A percentile compares a stretch with the other conserved stretches of the same genome.
phyloP scores from a whole-genome alignment of 2,113 vertebrate species.

The Nothoprocta perdicaria region DNA sequence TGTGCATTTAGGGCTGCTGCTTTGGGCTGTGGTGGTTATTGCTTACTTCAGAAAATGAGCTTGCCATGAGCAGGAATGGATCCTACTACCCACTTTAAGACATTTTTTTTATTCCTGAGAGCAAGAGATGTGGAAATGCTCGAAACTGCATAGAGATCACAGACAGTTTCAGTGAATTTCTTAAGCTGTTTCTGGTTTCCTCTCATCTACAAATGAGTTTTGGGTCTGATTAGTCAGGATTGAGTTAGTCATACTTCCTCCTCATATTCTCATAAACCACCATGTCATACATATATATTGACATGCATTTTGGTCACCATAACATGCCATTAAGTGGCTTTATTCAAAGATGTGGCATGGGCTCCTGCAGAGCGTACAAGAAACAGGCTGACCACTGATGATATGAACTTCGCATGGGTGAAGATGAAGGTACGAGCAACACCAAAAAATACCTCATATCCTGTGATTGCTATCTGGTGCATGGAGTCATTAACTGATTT shows the following conservation, averaged over 20 bases:
- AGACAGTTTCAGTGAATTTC: background rate
- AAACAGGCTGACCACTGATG: fast-evolving
- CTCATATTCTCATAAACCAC: background rate
- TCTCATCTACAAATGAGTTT: background rate
- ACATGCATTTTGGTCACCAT: background rate
- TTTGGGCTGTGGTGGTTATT: background rate
- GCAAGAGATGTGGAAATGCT: background rate
- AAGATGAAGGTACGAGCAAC: background rate
- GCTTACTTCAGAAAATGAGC: background rate
- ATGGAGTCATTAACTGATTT: slow-evolving; percentile 94
- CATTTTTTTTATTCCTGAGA: background rate
- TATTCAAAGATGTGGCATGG: background rate
- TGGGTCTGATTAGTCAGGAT: background rate
- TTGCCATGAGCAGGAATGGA: background rate
- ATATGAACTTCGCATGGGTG: background rate
- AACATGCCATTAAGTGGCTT: background rate
- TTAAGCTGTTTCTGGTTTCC: background rate
- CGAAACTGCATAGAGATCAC: background rate
- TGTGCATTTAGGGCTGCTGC: background rate
- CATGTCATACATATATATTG: background rate
- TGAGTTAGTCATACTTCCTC: background rate
- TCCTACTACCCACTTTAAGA: background rate
- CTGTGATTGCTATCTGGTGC: slow-evolving; percentile 94
- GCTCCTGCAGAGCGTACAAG: background rate
- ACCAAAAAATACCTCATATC: slow-evolving; percentile 82